Percentiles rank a stretch among this genome's conserved stretches.
phyloP scores from a whole-genome alignment of 1,140 invertebrate species.

The Thereuonema tuberculata region DNA sequence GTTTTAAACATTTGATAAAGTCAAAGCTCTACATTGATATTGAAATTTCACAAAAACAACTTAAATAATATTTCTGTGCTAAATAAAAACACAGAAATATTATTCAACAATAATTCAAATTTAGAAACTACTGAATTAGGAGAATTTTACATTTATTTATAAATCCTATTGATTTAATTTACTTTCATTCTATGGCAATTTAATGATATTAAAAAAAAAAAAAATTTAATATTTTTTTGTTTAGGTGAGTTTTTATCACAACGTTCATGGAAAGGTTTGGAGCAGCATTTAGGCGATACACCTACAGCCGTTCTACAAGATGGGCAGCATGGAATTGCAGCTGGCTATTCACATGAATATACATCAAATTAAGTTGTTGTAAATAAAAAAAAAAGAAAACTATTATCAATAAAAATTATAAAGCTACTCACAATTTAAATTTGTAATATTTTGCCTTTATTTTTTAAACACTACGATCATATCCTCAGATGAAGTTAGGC shows the following conservation, averaged over 20 bases:
- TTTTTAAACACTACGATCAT: too few relatives aligned
- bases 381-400: too few relatives aligned
- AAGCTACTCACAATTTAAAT: too few relatives aligned
- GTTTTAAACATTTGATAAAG: too few relatives aligned
- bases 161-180: neutral
- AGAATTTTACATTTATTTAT: slow-evolving; percentile 1
- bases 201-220: neutral
- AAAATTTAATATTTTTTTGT: slow-evolving; percentile 12
- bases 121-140: neutral
- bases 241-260: slow-evolving; percentile 15
- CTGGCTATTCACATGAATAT: slow-evolving; percentile 28
- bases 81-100: neutral
- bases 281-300: slow-evolving; percentile 31
- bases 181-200: neutral
- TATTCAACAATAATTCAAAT: neutral
- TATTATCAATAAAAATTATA: too few relatives aligned
- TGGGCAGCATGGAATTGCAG: slow-evolving; percentile 31
- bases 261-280: slow-evolving; percentile 32
- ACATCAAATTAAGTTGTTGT: too few relatives aligned
- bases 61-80: neutral
- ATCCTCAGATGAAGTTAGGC: too few relatives aligned
- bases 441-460: too few relatives aligned
- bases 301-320: slow-evolving; percentile 25
- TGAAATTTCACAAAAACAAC: too few relatives aligned
- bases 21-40: too few relatives aligned